phyloP scores from a whole-genome alignment of 2,888 invertebrate genomes.

The Cantharis rufa region DNA sequence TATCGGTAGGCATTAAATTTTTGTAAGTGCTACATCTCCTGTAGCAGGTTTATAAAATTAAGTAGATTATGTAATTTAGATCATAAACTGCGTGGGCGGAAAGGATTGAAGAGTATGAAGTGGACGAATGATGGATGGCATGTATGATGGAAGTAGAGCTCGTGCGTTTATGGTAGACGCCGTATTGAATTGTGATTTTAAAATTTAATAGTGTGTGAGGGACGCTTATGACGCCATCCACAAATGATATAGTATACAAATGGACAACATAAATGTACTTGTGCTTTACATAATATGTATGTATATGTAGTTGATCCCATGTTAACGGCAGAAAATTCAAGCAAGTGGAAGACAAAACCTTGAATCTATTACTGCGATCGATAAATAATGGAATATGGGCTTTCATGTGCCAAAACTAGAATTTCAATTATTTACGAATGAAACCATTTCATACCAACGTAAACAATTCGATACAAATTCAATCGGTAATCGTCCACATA shows the following conservation, averaged over 20 bases:
- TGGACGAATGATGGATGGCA: background rate
- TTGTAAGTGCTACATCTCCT: background rate
- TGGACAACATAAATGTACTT: background rate
- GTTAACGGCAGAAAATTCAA: background rate
- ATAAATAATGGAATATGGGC: background rate
- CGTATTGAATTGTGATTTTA: background rate
- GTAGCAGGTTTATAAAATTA: background rate
- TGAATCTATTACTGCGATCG: background rate
- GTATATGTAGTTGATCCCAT: background rate
- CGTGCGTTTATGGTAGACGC: background rate
- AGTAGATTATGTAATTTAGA: background rate
- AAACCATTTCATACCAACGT: no score
- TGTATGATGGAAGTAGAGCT: background rate
- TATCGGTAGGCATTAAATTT: background rate
- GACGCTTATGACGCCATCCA: background rate
- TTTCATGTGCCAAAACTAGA: no score
- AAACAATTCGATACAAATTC: no score
- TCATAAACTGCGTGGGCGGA: background rate
- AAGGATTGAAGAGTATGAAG: background rate
- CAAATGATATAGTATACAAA: background rate
- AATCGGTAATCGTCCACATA: no score
- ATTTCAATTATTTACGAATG: no score
- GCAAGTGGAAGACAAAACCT: background rate
- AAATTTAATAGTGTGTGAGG: background rate
- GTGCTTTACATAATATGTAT: background rate